phyloP scores from a whole-genome alignment of 2,797 vertebrate species.

The Coregonus suidteri region DNA sequence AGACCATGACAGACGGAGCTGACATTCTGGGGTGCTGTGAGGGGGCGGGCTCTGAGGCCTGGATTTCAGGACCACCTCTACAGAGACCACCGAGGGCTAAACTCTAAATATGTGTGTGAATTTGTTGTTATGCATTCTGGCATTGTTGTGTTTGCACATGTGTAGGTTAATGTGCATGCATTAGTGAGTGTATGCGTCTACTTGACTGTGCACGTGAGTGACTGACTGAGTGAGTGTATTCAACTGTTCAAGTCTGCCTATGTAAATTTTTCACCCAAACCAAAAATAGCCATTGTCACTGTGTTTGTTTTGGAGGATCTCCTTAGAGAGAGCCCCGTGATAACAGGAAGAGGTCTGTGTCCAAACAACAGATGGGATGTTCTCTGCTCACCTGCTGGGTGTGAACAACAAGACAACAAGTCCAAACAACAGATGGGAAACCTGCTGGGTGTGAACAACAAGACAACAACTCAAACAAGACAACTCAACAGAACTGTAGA shows the following conservation, averaged over 20 bases:
- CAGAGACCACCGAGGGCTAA: not conserved
- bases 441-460: slow-evolving; percentile 30
- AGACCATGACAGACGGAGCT: slow-evolving; percentile 58
- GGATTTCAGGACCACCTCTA: slow-evolving; percentile 17
- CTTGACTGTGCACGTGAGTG: not conserved
- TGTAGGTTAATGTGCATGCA: not conserved
- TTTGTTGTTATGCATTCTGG: not conserved
- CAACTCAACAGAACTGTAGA: slow-evolving; percentile 30
- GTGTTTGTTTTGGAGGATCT: not conserved
- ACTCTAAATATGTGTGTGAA: not conserved
- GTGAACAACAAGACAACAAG: slow-evolving; percentile 31
- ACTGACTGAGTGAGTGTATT: not conserved
- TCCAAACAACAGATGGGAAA: slow-evolving; percentile 50
- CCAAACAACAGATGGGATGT: slow-evolving; percentile 50
- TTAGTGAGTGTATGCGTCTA: not conserved
- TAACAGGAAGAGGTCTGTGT: slow-evolving; percentile 31
- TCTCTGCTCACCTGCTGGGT: slow-evolving; percentile 23
- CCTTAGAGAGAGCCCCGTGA: slow-evolving; percentile 1
- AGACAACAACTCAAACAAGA: slow-evolving; percentile 14
- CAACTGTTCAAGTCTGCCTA: not conserved
- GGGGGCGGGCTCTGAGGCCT: not conserved
- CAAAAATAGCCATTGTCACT: not conserved
- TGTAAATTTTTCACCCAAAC: not conserved
- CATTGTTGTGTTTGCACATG: not conserved
- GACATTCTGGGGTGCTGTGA: slow-evolving; percentile 37